phyloP scores from a whole-genome alignment of 2,113 vertebrate species.

The Atlantisia rogersi region DNA sequence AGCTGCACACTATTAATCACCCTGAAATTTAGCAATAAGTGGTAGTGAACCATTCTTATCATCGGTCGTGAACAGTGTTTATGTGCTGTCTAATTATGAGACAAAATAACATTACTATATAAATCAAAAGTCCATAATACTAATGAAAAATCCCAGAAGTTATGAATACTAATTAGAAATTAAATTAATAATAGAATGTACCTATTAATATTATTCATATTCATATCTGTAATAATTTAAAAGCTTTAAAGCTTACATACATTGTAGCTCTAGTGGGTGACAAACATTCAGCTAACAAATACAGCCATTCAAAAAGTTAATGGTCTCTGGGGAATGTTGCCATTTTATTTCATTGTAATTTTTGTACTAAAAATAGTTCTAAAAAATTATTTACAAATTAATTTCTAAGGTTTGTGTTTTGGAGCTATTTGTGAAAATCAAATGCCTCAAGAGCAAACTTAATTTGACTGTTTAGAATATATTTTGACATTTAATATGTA shows the following conservation, averaged over 20 bases:
- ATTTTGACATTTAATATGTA: not conserved
- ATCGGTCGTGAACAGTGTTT: not conserved
- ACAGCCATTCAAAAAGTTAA: not conserved
- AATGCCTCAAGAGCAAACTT: not conserved
- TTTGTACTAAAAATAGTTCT: not conserved
- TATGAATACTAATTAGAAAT: slow-evolving; percentile 55
- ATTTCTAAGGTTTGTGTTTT: slow-evolving; percentile 4
- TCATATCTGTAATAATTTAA: slow-evolving; percentile 39
- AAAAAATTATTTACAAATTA: slow-evolving; percentile 26
- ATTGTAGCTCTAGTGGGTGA: not conserved
- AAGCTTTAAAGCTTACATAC: slow-evolving; percentile 21
- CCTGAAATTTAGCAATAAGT: not conserved
- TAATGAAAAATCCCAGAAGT: slow-evolving; percentile 22
- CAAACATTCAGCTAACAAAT: slow-evolving; percentile 14
- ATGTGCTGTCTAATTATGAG: slow-evolving; percentile 24
- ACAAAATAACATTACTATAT: slow-evolving; percentile 33
- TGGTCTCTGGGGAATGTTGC: not conserved
- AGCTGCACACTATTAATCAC: not conserved
- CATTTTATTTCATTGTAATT: not conserved
- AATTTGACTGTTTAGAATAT: slow-evolving; percentile 15
- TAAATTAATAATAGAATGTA: slow-evolving; percentile 41
- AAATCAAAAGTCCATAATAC: slow-evolving; percentile 61
- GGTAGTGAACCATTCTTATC: slow-evolving; percentile 26
- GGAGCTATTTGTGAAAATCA: not conserved
- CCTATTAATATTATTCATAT: slow-evolving; percentile 9